Base-by-base conservation (phyloP, 2,888 invertebrate genomes). In the Ophraella communa region DNA sequence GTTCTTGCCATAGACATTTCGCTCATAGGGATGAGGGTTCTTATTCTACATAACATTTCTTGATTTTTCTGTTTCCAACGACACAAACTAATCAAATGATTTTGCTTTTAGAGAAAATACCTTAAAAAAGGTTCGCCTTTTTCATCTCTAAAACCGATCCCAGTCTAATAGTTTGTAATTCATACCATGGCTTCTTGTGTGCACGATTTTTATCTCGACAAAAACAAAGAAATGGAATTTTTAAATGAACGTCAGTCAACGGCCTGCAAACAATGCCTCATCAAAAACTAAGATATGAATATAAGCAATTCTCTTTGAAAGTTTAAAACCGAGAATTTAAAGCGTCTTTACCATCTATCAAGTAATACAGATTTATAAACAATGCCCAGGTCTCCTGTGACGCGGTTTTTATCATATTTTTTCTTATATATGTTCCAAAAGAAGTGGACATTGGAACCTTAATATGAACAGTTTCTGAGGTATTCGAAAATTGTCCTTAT, bases 251-350 rank as follows among this genome's bases (percentile, higher is more conserved):
- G 27, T 49, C 49, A 51, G 49, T 51, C 49, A 51, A 51, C 49
- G 49, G 49, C 49, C 49, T 51, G 24, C 24, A 17, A 51, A 51
- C 49, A 51, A 51, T 51, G 49, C 49, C 49, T 51, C 49, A 27
- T 51, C 49, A 27, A 51, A 51, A 51, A 24, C 17, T n/a, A 49
- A 23, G 24, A 27, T 49, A 51, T 51, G 27, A 51, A 17, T 17
- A 8, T 23, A 23, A 51, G 49, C n/a, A 51, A 27, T 14, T 14
- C 49, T 27, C 27, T 17, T 24, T 27, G 49, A 51, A 51, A 51
- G 14, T 51, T 51, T 51, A 23, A 51, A 27, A 10, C 27, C 27
- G 49, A 8, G 14, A 20, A n/a, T 20, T n/a, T n/a, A n/a, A n/a
- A 45, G 45, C 14, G 39, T 17, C 14, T 39, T 4, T 14, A 17